Percentiles rank a stretch among this genome's conserved stretches.
Conservation (phyloP, 1,140 invertebrate species). For the Neodiprion fabricii region DNA sequence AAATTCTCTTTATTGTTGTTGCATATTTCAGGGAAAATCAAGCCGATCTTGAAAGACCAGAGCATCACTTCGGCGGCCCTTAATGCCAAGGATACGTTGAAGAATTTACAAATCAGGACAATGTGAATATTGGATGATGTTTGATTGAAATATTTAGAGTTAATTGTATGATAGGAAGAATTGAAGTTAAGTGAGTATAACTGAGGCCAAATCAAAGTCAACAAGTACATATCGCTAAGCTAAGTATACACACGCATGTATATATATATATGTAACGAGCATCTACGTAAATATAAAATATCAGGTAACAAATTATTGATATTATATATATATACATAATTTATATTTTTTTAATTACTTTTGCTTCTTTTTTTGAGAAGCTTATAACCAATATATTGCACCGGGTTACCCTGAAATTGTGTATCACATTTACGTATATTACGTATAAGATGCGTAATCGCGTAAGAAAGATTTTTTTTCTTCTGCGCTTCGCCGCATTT, state of each 20-base stretch:
- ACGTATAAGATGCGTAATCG: too few species aligned
- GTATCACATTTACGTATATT: too few species aligned
- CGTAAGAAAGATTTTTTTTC: too few species aligned
- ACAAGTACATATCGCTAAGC: background rate
- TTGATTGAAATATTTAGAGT: background rate
- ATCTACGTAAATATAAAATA: background rate
- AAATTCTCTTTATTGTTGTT: background rate
- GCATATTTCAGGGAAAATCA: conserved; percentile 7
- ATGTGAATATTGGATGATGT: background rate
- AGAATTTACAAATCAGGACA: conserved; percentile 5
- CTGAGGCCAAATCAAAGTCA: conserved; percentile 7
- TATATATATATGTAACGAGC: too few species aligned
- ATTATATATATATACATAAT: background rate
- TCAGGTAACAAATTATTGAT: background rate
- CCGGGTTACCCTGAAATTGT: too few species aligned
- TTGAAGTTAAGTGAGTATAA: background rate
- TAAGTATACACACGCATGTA: background rate
- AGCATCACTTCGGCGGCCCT: background rate
- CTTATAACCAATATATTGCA: background rate
- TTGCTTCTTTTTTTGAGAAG: background rate
- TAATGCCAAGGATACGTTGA: background rate
- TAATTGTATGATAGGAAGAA: too few species aligned
- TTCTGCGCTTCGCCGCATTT: too few species aligned
- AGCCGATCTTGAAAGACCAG: conserved; percentile 5
- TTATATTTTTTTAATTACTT: background rate